Evolutionary conservation across 1,140 invertebrate genomes (phyloP).

Genomic region (Orchesella cincta): DNA sequence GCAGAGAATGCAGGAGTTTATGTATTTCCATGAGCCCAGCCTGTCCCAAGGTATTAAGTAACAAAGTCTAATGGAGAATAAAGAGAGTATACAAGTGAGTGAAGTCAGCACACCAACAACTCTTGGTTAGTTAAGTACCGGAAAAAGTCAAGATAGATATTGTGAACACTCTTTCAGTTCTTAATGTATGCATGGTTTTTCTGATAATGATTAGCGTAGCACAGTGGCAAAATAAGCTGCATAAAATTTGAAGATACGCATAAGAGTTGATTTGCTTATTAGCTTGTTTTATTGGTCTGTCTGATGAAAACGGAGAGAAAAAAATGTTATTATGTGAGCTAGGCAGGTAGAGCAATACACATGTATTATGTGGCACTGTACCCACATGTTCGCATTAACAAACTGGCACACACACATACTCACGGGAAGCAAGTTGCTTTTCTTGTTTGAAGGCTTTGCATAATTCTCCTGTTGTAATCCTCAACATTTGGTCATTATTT

Average conservation of each 20-base stretch:
- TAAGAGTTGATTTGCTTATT: constrained; percentile 28
- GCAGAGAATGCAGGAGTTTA: background rate
- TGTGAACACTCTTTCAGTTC: background rate
- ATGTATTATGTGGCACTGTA: background rate
- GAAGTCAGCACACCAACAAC: background rate
- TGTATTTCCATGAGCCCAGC: background rate
- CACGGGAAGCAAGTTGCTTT: constrained; percentile 12
- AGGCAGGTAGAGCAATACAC: too few species aligned
- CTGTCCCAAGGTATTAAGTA: too few species aligned
- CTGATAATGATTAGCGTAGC: constrained; percentile 19
- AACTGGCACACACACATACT: constrained; percentile 4
- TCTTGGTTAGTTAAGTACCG: background rate
- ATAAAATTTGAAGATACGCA: constrained; percentile 21
- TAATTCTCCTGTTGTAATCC: constrained; percentile 4
- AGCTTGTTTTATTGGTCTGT: constrained; percentile 21
- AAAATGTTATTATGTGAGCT: background rate
- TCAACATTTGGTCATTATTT: constrained; percentile 24
- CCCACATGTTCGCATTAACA: background rate
- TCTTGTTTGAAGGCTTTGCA: constrained; percentile 22
- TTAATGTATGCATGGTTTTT: constrained; percentile 16
- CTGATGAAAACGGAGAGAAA: constrained; percentile 3
- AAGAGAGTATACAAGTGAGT: background rate
- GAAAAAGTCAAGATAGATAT: background rate
- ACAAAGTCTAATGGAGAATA: background rate
- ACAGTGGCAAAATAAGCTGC: constrained; percentile 28